Evolutionary conservation across 2,113 vertebrate species (phyloP), one percentile per base, ranked within the genome.

Genomic region (Rhombomys opimus): DNA sequence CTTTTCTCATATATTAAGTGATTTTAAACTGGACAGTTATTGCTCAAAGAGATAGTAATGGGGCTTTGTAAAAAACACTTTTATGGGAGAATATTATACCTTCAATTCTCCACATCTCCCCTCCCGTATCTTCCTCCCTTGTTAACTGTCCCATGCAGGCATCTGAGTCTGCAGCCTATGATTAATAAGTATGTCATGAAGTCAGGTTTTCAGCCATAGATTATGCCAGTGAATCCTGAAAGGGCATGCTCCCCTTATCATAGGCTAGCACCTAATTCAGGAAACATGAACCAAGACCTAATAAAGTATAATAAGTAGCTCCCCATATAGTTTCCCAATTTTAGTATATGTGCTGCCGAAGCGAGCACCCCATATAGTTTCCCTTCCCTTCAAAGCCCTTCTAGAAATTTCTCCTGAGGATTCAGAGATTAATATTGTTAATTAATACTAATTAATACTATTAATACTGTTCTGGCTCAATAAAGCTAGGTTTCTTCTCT

Each of bases 361-460:
- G 46, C 46, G 5, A 9, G 35, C 78, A 92, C 46, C 88, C 46
- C 23, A 78, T n/a, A 77, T 0, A 72, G 65, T 50, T 46, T 12
- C 2, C 38, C 38, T 91, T 96, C n/a, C 75, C 81, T 76, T 52
- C 77, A 89, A 96, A 96, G 72, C 25, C 54, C 41, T 94, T 72
- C 57, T 46, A 70, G 68, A 95, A 84, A 77, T 81, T 61, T 78
- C 30, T 94, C 77, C 90, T 86, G 41, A 94, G 65, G 52, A 86
- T 89, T 13, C 52, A 90, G 50, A 89, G 73, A 91, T 75, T 93
- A 92, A 89, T 93, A 90, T 46, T 46, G 46, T 46, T 46, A 46
- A 46, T 46, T 46, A 46, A 46, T 46, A 46, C 46, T 46, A 46
- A 46, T 46, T 46, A 46, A 5, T 46, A 46, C 46, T 46, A 90